These are phyloP conservation scores for Scelioninae gen. 2 DNA, from an alignment of 2,888 invertebrate species.

Conservation along the genomic window DNA sequence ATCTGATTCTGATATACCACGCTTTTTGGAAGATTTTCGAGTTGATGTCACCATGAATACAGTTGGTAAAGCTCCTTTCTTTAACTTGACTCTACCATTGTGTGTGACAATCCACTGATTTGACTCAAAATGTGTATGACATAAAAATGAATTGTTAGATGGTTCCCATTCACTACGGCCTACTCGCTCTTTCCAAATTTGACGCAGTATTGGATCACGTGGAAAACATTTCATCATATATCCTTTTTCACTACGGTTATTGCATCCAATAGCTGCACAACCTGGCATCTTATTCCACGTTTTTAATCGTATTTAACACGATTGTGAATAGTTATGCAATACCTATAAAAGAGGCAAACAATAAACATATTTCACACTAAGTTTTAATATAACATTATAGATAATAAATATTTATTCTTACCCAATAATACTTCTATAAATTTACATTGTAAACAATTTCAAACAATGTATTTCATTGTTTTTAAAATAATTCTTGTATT, in stretches of 20 bases:
- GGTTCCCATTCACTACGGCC: constrained; percentile 73
- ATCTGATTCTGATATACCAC: constrained; percentile 58
- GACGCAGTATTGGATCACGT: constrained; percentile 70
- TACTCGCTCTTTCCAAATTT: constrained; percentile 71
- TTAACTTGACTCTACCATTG: constrained; percentile 69
- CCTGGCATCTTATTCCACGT: constrained; percentile 69
- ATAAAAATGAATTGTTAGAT: constrained; percentile 72
- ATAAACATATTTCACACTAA: too few relatives aligned
- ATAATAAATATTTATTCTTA: too few relatives aligned
- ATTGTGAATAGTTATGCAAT: not conserved
- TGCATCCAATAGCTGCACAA: constrained; percentile 73
- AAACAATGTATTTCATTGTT: too few relatives aligned
- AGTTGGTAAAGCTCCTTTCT: constrained; percentile 70
- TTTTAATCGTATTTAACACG: not conserved
- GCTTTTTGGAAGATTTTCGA: constrained; percentile 70
- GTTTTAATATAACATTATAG: too few relatives aligned
- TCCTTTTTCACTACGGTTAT: constrained; percentile 73
- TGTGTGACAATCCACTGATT: constrained; percentile 69
- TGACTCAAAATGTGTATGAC: constrained; percentile 71
- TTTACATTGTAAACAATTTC: too few relatives aligned
- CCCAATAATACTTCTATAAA: too few relatives aligned
- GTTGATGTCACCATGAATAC: constrained; percentile 70
- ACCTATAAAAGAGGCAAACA: too few relatives aligned
- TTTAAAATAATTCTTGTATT: too few relatives aligned
- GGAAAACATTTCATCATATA: constrained; percentile 74